phyloP scores from a whole-genome alignment of 2,797 vertebrate species.

The Cygnus olor region DNA sequence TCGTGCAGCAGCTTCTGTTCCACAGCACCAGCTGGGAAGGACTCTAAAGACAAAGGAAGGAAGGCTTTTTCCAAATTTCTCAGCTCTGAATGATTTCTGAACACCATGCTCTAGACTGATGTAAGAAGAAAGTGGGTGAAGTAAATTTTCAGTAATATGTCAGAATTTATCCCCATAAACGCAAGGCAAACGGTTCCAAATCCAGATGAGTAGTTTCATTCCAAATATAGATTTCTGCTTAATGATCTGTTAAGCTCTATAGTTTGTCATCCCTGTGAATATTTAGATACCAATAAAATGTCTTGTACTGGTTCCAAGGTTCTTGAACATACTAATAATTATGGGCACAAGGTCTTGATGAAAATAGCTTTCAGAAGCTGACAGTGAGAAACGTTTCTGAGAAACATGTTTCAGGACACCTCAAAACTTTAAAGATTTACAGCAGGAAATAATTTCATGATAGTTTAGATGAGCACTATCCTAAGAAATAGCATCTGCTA shows the following conservation, averaged over 20 bases:
- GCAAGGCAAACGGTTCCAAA: background rate
- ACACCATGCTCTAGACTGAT: background rate
- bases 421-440: background rate
- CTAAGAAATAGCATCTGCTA: slow-evolving; percentile 6
- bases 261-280: background rate
- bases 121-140: background rate
- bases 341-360: background rate
- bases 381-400: background rate
- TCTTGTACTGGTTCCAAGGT: background rate
- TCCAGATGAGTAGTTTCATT: background rate
- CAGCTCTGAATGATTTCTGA: background rate
- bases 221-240: background rate
- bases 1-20: background rate
- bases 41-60: background rate
- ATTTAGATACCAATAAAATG: background rate
- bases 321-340: background rate
- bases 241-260: background rate
- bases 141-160: background rate
- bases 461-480: background rate
- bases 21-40: background rate
- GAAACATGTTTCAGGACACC: background rate
- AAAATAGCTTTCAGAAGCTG: background rate
- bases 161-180: background rate
- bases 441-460: background rate
- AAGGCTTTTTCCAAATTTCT: background rate